Evolutionary conservation across 2,888 invertebrate species (phyloP).

Genomic region (Meiosimyza decipiens): DNA sequence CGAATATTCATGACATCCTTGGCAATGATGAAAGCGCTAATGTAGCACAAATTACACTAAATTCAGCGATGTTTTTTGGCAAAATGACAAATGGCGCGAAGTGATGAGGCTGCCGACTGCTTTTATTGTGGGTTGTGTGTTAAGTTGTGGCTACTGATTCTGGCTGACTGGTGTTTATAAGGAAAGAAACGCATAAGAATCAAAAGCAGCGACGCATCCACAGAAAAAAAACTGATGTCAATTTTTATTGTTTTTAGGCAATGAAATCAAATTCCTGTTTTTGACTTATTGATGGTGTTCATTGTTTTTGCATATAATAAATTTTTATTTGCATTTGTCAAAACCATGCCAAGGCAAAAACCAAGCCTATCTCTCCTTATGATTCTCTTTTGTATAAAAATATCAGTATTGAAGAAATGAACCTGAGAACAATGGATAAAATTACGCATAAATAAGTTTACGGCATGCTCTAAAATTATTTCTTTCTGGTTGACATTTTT

Average conservation of each 20-base stretch:
- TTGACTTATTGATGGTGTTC: constrained; percentile 62
- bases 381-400: background rate
- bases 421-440: constrained; percentile 21
- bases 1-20: no score
- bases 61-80: constrained; percentile 49
- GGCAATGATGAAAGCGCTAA: no score
- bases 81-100: constrained; percentile 59
- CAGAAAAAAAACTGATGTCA: background rate
- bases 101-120: constrained; percentile 46
- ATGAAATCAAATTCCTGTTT: constrained; percentile 62
- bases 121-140: no score
- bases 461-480: constrained; percentile 17
- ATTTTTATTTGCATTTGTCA: constrained; percentile 50
- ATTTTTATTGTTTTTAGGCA: constrained; percentile 35
- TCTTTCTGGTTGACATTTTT: constrained; percentile 4
- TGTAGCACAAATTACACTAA: constrained; percentile 26
- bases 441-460: constrained; percentile 35
- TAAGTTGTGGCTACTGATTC: background rate
- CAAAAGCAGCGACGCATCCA: constrained; percentile 20
- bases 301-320: constrained; percentile 48
- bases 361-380: background rate
- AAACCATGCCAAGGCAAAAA: constrained; percentile 34
- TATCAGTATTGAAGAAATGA: background rate
- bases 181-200: constrained; percentile 35
- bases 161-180: background rate